phyloP scores from a whole-genome alignment of 2,113 vertebrate species.

The Euleptes europaea region DNA sequence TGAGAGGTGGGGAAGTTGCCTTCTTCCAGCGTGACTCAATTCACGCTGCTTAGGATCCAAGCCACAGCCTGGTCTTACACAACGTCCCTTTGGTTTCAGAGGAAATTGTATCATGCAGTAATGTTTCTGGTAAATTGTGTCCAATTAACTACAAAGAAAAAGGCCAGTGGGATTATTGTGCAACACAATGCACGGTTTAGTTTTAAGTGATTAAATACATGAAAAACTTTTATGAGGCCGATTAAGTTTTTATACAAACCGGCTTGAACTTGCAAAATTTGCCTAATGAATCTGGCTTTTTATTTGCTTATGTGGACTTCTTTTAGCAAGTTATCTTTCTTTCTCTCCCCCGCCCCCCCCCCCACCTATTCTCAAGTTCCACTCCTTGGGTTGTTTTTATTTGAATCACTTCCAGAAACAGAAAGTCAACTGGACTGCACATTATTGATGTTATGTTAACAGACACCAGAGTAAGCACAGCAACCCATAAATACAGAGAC shows the following conservation, averaged over 20 bases:
- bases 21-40: no score
- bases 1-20: no score
- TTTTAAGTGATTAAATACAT: slow-evolving; percentile 3
- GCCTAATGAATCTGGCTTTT: background rate
- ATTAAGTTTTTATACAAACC: slow-evolving; percentile 28
- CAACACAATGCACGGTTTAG: background rate
- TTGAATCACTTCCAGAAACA: slow-evolving; percentile 45
- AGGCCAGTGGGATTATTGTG: background rate
- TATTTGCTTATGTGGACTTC: slow-evolving; percentile 22
- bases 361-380: slow-evolving; percentile 40
- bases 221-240: slow-evolving; percentile 17
- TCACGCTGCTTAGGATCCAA: no score
- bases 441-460: slow-evolving; percentile 55
- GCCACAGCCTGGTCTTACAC: background rate
- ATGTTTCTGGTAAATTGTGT: background rate
- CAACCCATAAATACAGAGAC: slow-evolving; percentile 51
- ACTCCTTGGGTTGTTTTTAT: slow-evolving; percentile 48
- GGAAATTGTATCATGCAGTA: background rate
- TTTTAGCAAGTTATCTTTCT: slow-evolving; percentile 40
- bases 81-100: background rate
- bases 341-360: slow-evolving; percentile 27
- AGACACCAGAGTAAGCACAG: slow-evolving; percentile 37
- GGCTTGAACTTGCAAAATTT: slow-evolving; percentile 42
- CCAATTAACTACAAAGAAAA: background rate
- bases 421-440: slow-evolving; percentile 46